Base-by-base conservation (phyloP, 2,888 invertebrate species). In the Tenthredo notha region DNA sequence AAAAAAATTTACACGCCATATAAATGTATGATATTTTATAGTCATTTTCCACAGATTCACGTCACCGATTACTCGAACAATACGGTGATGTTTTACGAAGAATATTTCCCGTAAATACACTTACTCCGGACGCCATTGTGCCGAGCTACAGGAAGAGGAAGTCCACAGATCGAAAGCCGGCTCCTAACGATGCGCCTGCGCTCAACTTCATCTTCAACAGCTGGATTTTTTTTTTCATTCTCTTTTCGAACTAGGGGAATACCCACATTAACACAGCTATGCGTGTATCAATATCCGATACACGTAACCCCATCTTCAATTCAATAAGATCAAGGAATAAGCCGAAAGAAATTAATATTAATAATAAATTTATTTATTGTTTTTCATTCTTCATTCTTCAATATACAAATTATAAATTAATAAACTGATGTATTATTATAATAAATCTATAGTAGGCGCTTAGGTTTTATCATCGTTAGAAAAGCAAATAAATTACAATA, bases 101-200 rank as follows among this genome's bases (percentile, higher is more conserved):
- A 91, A 89, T 90, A 90, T 86, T 84, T 88, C 88, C 87, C 89
- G 89, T 87, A 91, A 86, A 87, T 87, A 90, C 87, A 94, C 94
- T 94, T 93, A 95, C 95, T 91, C 95, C 95, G 89, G 94, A 93
- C 94, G 95, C 95, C 95, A 95, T 95, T 92, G 91, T 91, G 90
- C 89, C 90, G 88, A 89, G 91, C 88, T 89, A 92, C 90, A 92
- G 92, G 91, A 93, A 93, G 91, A 92, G 92, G 92, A 93, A 93
- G 92, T 92, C 15, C 15, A 83, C 65, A 83, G 70, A 83, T 83
- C 89, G 89, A 91, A 92, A 91, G 90, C 92, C 92, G 92, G 92
- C 90, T 83, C 70, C 43, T 70, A 4, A 83, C 65, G 43, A 67
- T 40, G 83, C 83, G 83, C 83, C 47, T 83, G 83, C 83, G 83